Conservation (phyloP, 2,888 invertebrate genomes). For the Lithophane leautieri region DNA sequence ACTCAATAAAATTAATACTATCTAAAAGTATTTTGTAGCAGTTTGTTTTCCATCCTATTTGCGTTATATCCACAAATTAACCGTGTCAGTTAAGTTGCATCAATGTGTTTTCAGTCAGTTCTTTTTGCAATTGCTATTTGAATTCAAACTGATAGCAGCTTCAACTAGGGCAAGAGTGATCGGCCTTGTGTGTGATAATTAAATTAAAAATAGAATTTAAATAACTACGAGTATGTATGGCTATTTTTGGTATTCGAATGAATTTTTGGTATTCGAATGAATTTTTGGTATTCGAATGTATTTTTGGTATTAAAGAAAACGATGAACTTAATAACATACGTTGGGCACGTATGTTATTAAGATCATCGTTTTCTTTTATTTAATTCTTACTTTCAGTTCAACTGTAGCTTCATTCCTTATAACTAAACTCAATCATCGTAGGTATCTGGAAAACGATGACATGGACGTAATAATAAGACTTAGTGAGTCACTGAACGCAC, state of each 20-base stretch:
- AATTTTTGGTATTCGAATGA: too few relatives aligned
- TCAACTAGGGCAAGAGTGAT: background rate
- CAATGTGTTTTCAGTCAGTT: background rate
- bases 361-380: background rate
- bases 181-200: conserved; percentile 13
- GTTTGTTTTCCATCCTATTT: background rate
- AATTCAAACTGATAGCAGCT: background rate
- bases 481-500: too few relatives aligned
- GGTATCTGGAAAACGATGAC: background rate
- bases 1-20: background rate
- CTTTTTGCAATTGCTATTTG: background rate
- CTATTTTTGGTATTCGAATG: conserved; percentile 27
- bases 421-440: background rate
- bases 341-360: too few relatives aligned
- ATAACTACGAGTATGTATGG: background rate
- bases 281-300: too few relatives aligned
- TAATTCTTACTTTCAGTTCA: background rate
- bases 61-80: background rate
- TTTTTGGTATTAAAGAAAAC: too few relatives aligned
- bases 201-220: conserved; percentile 11
- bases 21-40: background rate
- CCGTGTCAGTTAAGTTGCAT: background rate
- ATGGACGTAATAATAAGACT: background rate
- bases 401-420: background rate
- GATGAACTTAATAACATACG: too few relatives aligned